Conservation (phyloP, 2,888 invertebrate species). For the Oscheius sp. region DNA sequence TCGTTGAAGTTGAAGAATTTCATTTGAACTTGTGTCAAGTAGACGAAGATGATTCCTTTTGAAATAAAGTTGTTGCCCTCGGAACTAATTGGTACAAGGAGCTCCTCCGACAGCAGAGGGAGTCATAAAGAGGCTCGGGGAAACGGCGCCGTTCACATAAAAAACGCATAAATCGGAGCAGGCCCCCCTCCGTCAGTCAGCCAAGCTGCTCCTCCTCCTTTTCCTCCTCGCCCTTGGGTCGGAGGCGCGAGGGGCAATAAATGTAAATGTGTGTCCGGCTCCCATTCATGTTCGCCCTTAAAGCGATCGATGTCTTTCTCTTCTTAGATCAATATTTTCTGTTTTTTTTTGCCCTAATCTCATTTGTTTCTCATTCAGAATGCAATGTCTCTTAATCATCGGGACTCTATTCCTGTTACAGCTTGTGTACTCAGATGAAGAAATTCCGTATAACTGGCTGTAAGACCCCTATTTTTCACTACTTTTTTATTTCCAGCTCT, state of each 20-base stretch:
- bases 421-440: not conserved
- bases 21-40: too few relatives aligned
- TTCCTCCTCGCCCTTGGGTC: conserved; percentile 22
- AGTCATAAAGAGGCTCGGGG: conserved; percentile 16
- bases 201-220: conserved; percentile 11
- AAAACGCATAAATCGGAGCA: conserved; percentile 31
- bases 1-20: too few relatives aligned
- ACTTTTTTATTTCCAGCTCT: conserved; percentile 31
- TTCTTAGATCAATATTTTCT: not conserved
- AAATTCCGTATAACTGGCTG: conserved; percentile 38
- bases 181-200: conserved; percentile 9
- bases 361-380: conserved; percentile 14
- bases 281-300: conserved; percentile 32
- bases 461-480: conserved; percentile 1
- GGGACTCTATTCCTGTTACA: not conserved
- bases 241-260: conserved; percentile 31
- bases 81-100: conserved; percentile 16
- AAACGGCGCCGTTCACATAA: conserved; percentile 32
- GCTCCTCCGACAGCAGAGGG: not conserved
- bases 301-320: conserved; percentile 25
- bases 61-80: not conserved
- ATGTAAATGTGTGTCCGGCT: conserved; percentile 34
- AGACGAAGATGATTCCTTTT: too few relatives aligned
- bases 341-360: not conserved
- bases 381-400: conserved; percentile 10